These are phyloP conservation scores for Sesia bembeciformis DNA, from an alignment of 2,888 invertebrate genomes.

Conservation along the genomic window DNA sequence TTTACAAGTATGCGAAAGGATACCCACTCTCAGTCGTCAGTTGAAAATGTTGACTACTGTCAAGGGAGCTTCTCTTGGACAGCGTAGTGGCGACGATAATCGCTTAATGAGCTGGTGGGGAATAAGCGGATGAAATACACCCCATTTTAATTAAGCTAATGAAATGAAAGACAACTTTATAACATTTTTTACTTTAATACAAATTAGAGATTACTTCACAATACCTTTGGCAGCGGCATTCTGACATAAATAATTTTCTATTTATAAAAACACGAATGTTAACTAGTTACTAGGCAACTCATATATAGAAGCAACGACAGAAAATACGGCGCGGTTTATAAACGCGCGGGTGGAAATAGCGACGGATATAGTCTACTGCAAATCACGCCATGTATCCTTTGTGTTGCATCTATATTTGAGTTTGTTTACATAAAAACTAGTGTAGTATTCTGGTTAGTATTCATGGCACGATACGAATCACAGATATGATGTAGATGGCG, in stretches of 20 bases:
- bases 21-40: constrained; percentile 99
- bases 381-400: too few relatives aligned
- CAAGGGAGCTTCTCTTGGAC: constrained; percentile 91
- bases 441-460: constrained; percentile 12
- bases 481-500: constrained; percentile 12
- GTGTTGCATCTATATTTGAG: too few relatives aligned
- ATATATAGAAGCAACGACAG: too few relatives aligned
- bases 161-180: too few relatives aligned
- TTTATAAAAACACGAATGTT: too few relatives aligned
- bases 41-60: constrained; percentile 98
- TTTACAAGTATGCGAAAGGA: constrained; percentile 95
- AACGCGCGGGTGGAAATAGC: neutral
- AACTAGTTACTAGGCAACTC: too few relatives aligned
- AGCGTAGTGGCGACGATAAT: constrained; percentile 88
- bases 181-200: constrained; percentile 3
- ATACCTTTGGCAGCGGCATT: constrained; percentile 1
- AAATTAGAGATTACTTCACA: constrained; percentile 3
- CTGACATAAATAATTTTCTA: neutral
- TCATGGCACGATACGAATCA: constrained; percentile 18
- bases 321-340: too few relatives aligned
- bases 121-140: too few relatives aligned
- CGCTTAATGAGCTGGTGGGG: too few relatives aligned
- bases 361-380: neutral
- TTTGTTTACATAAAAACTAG: neutral
- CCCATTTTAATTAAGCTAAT: too few relatives aligned